These are phyloP conservation scores for Columba livia DNA, from an alignment of 2,113 vertebrate species.

Conservation along the genomic window DNA sequence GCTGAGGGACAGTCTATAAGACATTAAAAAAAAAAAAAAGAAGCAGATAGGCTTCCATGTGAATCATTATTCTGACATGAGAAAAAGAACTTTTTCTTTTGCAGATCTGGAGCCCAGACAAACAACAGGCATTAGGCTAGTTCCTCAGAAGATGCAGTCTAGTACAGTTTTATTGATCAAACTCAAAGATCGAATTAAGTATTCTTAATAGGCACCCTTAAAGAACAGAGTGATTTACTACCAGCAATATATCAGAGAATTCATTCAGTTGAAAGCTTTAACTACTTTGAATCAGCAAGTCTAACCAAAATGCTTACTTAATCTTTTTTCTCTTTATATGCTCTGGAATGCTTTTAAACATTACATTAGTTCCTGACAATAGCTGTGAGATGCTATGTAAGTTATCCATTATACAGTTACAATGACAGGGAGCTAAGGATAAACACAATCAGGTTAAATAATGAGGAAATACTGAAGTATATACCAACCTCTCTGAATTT, in stretches of 20 bases:
- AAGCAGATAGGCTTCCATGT: background rate
- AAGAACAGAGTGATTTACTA: conserved; percentile 11
- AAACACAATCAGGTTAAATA: background rate
- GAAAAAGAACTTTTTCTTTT: background rate
- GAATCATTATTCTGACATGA: background rate
- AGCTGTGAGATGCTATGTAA: background rate
- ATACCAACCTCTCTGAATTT: conserved; percentile 95
- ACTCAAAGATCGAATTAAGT: background rate
- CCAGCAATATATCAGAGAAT: background rate
- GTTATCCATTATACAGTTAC: background rate
- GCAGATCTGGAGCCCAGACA: background rate
- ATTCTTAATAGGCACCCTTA: background rate
- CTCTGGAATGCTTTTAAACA: background rate
- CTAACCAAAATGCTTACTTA: conserved; percentile 17
- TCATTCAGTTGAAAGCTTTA: conserved; percentile 22
- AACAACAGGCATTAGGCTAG: background rate
- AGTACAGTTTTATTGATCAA: background rate
- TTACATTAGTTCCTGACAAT: background rate
- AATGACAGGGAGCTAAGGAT: background rate
- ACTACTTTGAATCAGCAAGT: conserved; percentile 7
- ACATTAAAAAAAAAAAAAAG: background rate
- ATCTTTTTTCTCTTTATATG: background rate
- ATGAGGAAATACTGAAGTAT: background rate
- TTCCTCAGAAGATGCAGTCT: background rate
- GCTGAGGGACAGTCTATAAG: background rate